These are phyloP conservation scores for Phorcus lineatus DNA, from an alignment of 2,888 invertebrate species.

Conservation along the genomic window DNA sequence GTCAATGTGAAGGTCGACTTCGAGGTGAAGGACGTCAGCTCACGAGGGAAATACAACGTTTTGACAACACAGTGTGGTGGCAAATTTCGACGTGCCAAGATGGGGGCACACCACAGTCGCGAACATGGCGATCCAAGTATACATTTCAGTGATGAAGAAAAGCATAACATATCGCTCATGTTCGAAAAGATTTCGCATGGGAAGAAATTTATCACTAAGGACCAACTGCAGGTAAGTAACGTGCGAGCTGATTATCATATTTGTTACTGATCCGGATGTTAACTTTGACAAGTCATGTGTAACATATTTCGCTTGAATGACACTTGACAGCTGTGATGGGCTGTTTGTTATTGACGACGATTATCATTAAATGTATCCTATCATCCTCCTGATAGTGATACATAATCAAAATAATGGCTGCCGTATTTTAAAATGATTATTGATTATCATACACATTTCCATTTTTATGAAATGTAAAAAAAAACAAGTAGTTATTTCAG, in stretches of 20 bases:
- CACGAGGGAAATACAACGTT: neutral
- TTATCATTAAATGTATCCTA: no score
- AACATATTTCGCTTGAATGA: neutral
- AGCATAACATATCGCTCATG: slow-evolving; percentile 27
- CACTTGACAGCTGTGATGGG: neutral
- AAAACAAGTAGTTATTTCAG: no score
- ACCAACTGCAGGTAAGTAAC: slow-evolving; percentile 37
- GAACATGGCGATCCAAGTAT: neutral
- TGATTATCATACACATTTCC: no score
- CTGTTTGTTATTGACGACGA: neutral
- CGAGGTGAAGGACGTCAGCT: slow-evolving; percentile 16
- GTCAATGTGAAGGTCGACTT: slow-evolving; percentile 21
- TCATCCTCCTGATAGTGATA: no score
- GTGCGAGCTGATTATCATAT: neutral
- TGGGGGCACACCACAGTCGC: slow-evolving; percentile 44
- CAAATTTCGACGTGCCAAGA: neutral
- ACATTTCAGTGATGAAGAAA: slow-evolving; percentile 40
- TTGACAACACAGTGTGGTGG: neutral
- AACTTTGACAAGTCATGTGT: neutral
- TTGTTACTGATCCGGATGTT: neutral
- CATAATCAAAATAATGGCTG: no score
- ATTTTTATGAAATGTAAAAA: no score
- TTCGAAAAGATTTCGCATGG: slow-evolving; percentile 39
- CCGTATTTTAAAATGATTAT: no score
- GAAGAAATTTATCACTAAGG: slow-evolving; percentile 41